Evolutionary conservation across 2,113 vertebrate species (phyloP).

Genomic region (Rostratula benghalensis): DNA sequence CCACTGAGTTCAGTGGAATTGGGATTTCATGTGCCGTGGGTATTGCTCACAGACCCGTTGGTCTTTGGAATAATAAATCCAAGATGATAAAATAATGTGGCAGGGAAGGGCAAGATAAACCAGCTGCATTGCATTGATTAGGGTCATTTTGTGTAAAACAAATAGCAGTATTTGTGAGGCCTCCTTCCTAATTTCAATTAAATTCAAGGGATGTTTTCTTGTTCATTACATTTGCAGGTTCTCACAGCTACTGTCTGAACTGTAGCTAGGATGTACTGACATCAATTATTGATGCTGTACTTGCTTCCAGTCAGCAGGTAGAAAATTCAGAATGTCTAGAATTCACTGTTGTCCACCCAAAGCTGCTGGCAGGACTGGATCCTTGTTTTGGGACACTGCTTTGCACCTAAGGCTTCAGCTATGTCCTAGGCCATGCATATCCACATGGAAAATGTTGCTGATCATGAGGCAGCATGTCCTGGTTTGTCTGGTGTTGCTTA

Average conservation of each 20-base stretch:
- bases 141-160: background rate
- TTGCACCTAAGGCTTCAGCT: background rate
- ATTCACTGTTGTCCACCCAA: background rate
- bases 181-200: background rate
- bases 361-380: background rate
- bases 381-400: background rate
- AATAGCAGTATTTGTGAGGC: background rate
- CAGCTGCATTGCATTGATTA: background rate
- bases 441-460: background rate
- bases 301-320: background rate
- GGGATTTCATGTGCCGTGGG: fast-evolving
- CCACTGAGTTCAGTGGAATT: fast-evolving
- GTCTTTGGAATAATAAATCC: background rate
- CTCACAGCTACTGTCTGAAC: background rate
- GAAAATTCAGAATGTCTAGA: background rate
- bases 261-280: background rate
- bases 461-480: background rate
- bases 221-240: background rate
- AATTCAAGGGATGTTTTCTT: background rate
- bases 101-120: background rate
- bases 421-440: background rate
- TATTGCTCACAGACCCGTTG: background rate
- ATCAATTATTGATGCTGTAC: background rate
- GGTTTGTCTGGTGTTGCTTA: background rate
- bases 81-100: background rate